phyloP scores from a whole-genome alignment of 2,113 vertebrate species.

The Grallaria varia region DNA sequence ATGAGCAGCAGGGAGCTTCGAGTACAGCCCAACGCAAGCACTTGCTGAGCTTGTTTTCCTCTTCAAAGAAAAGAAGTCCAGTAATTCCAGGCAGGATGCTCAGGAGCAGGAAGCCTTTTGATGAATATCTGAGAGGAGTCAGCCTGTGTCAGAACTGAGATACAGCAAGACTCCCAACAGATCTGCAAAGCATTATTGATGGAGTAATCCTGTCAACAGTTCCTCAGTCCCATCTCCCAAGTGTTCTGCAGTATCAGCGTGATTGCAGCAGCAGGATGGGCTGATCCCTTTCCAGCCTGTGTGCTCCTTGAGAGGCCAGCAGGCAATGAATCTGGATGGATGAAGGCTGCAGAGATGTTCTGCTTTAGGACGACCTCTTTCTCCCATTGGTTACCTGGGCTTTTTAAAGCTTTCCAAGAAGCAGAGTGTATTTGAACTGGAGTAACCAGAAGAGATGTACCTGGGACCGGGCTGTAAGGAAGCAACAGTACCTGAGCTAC shows the following conservation, averaged over 20 bases:
- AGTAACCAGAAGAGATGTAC: not conserved
- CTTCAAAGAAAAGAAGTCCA: not conserved
- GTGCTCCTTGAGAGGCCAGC: not conserved
- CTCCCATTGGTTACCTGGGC: not conserved
- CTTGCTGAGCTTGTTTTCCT: not conserved
- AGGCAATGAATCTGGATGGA: not conserved
- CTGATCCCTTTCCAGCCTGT: not conserved
- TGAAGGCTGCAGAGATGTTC: not conserved
- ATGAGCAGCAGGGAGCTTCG: fast-evolving
- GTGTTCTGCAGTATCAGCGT: not conserved
- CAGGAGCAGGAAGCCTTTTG: not conserved
- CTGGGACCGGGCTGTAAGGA: not conserved
- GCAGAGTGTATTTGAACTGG: not conserved
- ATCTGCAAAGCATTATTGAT: not conserved
- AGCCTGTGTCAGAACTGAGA: not conserved
- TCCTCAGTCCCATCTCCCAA: not conserved
- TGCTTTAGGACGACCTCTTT: not conserved
- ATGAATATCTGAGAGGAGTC: not conserved
- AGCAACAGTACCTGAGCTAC: not conserved
- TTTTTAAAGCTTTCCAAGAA: not conserved
- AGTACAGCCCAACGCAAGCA: not conserved
- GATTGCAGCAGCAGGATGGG: not conserved
- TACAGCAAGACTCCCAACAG: not conserved
- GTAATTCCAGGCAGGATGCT: not conserved
- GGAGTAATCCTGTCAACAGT: not conserved